Evolutionary conservation across 2,888 invertebrate genomes (phyloP).

Genomic region (Ophion ellenae): DNA sequence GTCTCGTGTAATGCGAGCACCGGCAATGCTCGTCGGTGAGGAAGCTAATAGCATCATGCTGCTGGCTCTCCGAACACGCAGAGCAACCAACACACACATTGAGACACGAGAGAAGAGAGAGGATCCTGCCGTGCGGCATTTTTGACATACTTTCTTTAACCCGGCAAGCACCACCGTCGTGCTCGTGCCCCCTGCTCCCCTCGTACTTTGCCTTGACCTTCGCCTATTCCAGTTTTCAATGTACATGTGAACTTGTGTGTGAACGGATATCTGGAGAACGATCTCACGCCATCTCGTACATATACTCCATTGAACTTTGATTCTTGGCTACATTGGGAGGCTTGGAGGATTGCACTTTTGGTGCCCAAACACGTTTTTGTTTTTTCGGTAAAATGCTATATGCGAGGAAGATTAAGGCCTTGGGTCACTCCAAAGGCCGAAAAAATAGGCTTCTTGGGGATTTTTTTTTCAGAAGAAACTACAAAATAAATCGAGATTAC

Average conservation of each 20-base stretch:
- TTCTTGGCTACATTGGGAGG: background rate
- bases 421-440: too few species aligned
- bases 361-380: slow-evolving; percentile 1
- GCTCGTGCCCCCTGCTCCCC: slow-evolving; percentile 61
- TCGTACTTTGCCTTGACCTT: slow-evolving; percentile 79
- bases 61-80: slow-evolving; percentile 51
- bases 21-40: slow-evolving; percentile 59
- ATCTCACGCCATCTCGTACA: slow-evolving; percentile 39
- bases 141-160: slow-evolving; percentile 82
- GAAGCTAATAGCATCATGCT: slow-evolving; percentile 59
- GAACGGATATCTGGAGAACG: slow-evolving; percentile 19
- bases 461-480: too few species aligned
- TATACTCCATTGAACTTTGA: background rate
- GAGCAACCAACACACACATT: slow-evolving; percentile 56
- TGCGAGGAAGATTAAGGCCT: background rate
- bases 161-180: slow-evolving; percentile 29
- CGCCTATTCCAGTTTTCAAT: slow-evolving; percentile 75
- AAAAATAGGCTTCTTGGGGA: too few species aligned
- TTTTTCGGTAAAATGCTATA: background rate
- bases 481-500: too few species aligned
- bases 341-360: background rate
- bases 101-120: slow-evolving; percentile 64
- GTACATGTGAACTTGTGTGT: slow-evolving; percentile 17
- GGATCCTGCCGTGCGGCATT: slow-evolving; percentile 77
- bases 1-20: slow-evolving; percentile 49